Percentiles rank a stretch among this genome's conserved stretches.
phyloP scores from a whole-genome alignment of 1,140 invertebrate species.

The Battus philenor region DNA sequence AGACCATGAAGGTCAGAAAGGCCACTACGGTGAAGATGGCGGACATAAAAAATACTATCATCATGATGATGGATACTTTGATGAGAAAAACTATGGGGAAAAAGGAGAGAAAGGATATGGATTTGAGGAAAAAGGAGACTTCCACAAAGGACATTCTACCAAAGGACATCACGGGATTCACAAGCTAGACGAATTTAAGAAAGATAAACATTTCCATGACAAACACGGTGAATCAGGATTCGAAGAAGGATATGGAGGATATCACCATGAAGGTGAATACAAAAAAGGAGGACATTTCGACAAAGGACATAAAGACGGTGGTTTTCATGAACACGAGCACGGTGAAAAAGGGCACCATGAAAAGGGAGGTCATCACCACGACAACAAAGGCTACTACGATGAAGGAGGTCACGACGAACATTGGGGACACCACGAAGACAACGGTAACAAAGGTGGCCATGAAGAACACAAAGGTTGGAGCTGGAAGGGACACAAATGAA shows the following conservation, averaged over 20 bases:
- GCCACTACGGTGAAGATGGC: slow-evolving; percentile 82
- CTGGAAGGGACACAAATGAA: slow-evolving; percentile 71
- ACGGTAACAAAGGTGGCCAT: slow-evolving; percentile 79
- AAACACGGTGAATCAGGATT: slow-evolving; percentile 86
- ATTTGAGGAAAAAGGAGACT: slow-evolving; percentile 77
- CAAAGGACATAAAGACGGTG: slow-evolving; percentile 80
- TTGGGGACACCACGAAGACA: slow-evolving; percentile 76
- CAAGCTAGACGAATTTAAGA: slow-evolving; percentile 83
- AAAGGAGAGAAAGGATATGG: slow-evolving; percentile 80
- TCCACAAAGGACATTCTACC: slow-evolving; percentile 85
- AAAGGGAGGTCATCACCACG: slow-evolving; percentile 77
- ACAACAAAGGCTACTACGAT: slow-evolving; percentile 65
- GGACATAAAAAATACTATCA: slow-evolving; percentile 85
- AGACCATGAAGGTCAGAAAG: slow-evolving; percentile 81
- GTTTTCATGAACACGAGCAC: slow-evolving; percentile 80
- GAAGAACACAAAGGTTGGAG: slow-evolving; percentile 74
- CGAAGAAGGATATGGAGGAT: slow-evolving; percentile 79
- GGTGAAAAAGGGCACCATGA: slow-evolving; percentile 83
- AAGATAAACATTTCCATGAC: slow-evolving; percentile 81
- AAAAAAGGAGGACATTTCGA: slow-evolving; percentile 82
- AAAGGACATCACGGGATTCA: slow-evolving; percentile 86
- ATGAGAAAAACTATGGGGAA: slow-evolving; percentile 81
- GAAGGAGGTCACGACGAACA: slow-evolving; percentile 77
- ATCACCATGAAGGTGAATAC: slow-evolving; percentile 80
- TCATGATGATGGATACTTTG: slow-evolving; percentile 83